Evolutionary conservation across 2,113 vertebrate species (phyloP).

Genomic region (Pterocles burchelli): DNA sequence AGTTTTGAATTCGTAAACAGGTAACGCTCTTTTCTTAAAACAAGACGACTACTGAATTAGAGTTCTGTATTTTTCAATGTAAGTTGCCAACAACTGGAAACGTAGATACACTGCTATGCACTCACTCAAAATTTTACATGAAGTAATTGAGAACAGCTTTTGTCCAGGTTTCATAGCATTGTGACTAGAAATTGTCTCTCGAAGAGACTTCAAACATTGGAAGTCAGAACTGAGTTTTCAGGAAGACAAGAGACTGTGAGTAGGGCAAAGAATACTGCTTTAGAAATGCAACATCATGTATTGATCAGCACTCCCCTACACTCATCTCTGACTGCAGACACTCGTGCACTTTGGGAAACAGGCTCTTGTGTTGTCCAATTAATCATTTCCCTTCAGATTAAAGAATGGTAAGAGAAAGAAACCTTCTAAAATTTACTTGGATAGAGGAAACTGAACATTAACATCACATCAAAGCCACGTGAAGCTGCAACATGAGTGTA

Average conservation of each 20-base stretch:
- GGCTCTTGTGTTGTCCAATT: background rate
- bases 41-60: background rate
- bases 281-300: background rate
- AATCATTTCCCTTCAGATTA: background rate
- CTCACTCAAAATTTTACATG: background rate
- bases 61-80: background rate
- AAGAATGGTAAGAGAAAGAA: background rate
- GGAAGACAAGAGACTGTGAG: background rate
- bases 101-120: fast-evolving
- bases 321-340: background rate
- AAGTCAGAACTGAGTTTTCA: background rate
- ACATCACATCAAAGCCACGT: background rate
- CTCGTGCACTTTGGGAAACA: background rate
- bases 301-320: background rate
- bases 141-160: background rate
- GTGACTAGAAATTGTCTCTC: background rate
- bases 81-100: background rate
- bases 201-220: background rate
- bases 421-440: background rate
- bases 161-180: background rate
- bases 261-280: background rate
- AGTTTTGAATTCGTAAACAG: background rate
- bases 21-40: background rate
- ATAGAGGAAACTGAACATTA: background rate
- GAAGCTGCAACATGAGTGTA: background rate